phyloP scores from a whole-genome alignment of 2,888 invertebrate species.

The Drosophila anomelani region DNA sequence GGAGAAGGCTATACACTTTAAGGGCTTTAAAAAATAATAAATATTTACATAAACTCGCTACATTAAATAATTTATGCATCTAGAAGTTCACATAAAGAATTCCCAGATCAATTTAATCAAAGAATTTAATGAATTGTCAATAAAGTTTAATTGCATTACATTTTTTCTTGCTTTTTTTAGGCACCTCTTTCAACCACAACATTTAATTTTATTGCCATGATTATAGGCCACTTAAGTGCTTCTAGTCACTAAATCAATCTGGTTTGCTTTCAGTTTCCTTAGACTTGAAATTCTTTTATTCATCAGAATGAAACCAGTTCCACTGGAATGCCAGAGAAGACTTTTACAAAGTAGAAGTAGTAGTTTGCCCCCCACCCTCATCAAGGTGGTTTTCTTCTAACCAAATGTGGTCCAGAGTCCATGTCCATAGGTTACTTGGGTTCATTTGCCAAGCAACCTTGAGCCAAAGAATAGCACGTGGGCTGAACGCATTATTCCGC shows the following conservation, averaged over 20 bases:
- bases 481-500: slow-evolving; percentile 28
- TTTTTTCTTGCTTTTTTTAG: too few relatives aligned
- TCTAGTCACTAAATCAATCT: slow-evolving; percentile 19
- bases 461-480: slow-evolving; percentile 41
- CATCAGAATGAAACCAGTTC: slow-evolving; percentile 32
- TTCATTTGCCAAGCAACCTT: slow-evolving; percentile 53
- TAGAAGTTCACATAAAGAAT: too few relatives aligned
- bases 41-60: not conserved
- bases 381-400: slow-evolving; percentile 30
- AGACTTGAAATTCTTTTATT: slow-evolving; percentile 19
- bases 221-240: slow-evolving; percentile 8
- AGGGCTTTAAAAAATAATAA: not conserved
- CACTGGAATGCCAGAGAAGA: slow-evolving; percentile 22
- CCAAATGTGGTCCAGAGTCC: slow-evolving; percentile 45
- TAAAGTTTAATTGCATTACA: not conserved
- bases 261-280: slow-evolving; percentile 29
- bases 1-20: not conserved
- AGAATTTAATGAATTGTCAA: not conserved
- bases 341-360: slow-evolving; percentile 14
- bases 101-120: too few relatives aligned
- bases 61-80: not conserved
- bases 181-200: not conserved
- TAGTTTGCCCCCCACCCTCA: slow-evolving; percentile 1
- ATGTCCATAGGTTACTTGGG: slow-evolving; percentile 52
- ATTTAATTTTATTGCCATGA: slow-evolving; percentile 2